phyloP scores from a whole-genome alignment of 1,140 invertebrate species.

The Geopemphigus sp. region DNA sequence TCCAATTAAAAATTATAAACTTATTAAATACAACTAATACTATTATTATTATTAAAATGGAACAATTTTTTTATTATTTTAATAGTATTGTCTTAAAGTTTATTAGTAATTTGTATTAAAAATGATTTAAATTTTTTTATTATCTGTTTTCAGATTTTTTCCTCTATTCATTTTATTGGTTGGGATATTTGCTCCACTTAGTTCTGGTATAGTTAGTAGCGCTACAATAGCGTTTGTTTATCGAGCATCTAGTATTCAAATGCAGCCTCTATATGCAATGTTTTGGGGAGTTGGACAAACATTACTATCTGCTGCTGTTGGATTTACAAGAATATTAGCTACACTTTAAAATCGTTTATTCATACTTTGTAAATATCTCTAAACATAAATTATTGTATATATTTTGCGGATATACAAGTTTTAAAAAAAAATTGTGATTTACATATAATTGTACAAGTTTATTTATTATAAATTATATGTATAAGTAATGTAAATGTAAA shows the following conservation, averaged over 20 bases:
- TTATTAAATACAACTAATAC: too few relatives aligned
- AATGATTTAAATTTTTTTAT: too few relatives aligned
- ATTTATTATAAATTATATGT: background rate
- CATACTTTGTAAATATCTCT: background rate
- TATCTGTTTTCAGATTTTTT: slow-evolving; percentile 66
- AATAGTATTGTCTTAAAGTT: too few relatives aligned
- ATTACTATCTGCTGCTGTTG: slow-evolving; percentile 79
- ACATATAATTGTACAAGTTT: background rate
- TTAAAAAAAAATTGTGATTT: background rate
- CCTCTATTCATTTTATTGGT: slow-evolving; percentile 82
- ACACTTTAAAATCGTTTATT: slow-evolving; percentile 61
- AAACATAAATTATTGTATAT: background rate
- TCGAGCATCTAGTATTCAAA: slow-evolving; percentile 78
- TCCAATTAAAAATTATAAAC: too few relatives aligned
- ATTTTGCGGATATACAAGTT: background rate
- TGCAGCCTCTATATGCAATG: slow-evolving; percentile 86
- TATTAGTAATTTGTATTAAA: background rate
- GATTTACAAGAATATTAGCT: slow-evolving; percentile 88
- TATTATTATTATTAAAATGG: too few relatives aligned
- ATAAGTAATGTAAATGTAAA: too few relatives aligned
- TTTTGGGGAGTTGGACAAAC: slow-evolving; percentile 93
- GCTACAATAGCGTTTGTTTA: slow-evolving; percentile 93
- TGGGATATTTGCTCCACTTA: slow-evolving; percentile 80
- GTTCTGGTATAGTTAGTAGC: slow-evolving; percentile 84
- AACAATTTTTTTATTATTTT: too few relatives aligned